Evolutionary conservation across 2,888 invertebrate genomes (phyloP), one percentile per base, ranked within the genome.

Genomic region (Globia sparganii): DNA sequence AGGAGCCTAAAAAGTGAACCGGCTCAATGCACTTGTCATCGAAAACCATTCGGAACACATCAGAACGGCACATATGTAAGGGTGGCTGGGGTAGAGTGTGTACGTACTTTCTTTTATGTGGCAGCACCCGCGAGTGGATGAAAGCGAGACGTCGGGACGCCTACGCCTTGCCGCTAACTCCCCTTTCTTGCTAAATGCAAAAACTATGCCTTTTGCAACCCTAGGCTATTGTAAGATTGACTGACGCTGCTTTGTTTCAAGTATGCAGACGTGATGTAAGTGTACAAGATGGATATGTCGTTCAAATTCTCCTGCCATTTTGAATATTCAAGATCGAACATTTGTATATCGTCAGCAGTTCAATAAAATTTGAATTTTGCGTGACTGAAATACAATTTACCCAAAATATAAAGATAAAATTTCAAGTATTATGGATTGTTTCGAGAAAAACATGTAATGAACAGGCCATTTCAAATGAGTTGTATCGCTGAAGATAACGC

Each of bases 1-100:
- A 95, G 94, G 90, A 91, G 87, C 92, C 94, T 94, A 95, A 95
- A 95, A 96, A 94, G 92, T 92, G 93, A 94, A 95, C 93, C 93
- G 91, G 91, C 93, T 94, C 92, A 90, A 92, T 90, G 94, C 93
- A 94, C 93, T 95, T 94, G 94, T 95, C 96, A 96, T 96, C 96
- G 96, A 96, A 96, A 95, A 93, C 94, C 93, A 94, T 95, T 96
- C 91, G 92, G 93, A 94, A 93, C 91, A 94, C 94, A 93, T 94
- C 91, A 92, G 90, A 94, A 93, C 92, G 92, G 90, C 91, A 91
- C 90, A 92, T 92, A 91, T 91, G 91, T 88, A 91, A 92, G 92
- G 92, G 93, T 92, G 69, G 81, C 76, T 86, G 73, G 71, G 75
- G 80, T 77, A 74, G 81, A 77, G 81, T 89, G 92, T 88, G 90